Base-by-base conservation (phyloP, 2,888 invertebrate species). In the Hydropsyche betteni region DNA sequence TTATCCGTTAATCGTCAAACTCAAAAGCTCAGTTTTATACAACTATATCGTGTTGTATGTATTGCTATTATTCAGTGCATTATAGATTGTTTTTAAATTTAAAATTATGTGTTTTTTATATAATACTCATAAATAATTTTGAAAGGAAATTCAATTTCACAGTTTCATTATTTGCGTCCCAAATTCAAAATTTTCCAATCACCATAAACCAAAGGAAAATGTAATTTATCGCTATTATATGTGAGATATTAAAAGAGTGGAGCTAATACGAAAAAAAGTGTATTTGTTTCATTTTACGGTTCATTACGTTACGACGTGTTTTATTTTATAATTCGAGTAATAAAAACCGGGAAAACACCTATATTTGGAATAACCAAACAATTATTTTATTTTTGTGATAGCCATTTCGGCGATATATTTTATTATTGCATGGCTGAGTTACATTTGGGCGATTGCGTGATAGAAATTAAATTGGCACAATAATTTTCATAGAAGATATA, bases 1-100 rank as follows among this genome's bases (percentile, higher is more conserved):
- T 74, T 69, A 74, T 74, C 74, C 74, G 68, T 72, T 38, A 44
- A 51, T 58, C 52, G 52, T 53, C 24, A 70, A 64, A 34, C 36
- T 64, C 64, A n/a, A 64, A 64, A 33, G 44, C 44, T 44, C 44
- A 10, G 10, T 44, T 44, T 8, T 4, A 8, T 10, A 44, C 44
- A 10, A 8, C 10, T 44, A 44, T 44, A 44, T 8, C 44, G 44
- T 44, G 10, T 8, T 24, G 10, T 2, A 10, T 4, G 3, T 44
- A 44, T 44, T 44, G 3, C 44, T 24, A 44, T 44, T 44, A 44
- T 10, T 24, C 44, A 10, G 44, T 44, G 44, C 10, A 2, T 44
- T 44, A 44, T 44, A 44, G 44, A 8, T 44, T 44, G n/a, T 44
- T 44, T 44, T 44, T 44, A 2, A 8, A 44, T 44, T 44, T 44